Evolutionary conservation across 2,888 invertebrate genomes (phyloP).

Genomic region (Kryphioiulus occultus): DNA sequence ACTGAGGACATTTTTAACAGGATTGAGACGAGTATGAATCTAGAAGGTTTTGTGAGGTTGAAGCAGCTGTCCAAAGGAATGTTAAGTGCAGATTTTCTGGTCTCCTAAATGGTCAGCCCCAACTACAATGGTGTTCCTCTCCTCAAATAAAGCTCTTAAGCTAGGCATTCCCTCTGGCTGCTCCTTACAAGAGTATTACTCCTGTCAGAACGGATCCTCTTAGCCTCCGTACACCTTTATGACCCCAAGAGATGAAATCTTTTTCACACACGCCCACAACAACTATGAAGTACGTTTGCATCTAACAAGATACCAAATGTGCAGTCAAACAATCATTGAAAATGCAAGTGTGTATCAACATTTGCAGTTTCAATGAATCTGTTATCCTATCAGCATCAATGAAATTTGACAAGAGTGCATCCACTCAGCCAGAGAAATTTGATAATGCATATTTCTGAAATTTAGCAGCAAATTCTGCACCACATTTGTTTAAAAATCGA

Average conservation of each 20-base stretch:
- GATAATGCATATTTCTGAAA: too few species aligned
- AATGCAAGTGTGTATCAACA: too few species aligned
- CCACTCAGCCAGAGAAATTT: too few species aligned
- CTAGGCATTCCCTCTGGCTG: background rate
- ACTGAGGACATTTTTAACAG: conserved; percentile 43
- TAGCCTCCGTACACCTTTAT: background rate
- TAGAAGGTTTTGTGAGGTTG: conserved; percentile 24
- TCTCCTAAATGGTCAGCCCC: conserved; percentile 1
- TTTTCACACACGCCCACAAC: background rate
- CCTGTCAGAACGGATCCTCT: background rate
- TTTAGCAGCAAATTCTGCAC: too few species aligned
- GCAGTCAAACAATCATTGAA: too few species aligned
- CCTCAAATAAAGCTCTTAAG: background rate
- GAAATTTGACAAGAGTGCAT: too few species aligned
- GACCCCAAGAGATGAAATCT: background rate
- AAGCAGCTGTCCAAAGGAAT: conserved; percentile 20
- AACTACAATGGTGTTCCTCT: background rate
- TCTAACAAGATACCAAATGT: too few species aligned
- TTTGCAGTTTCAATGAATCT: too few species aligned
- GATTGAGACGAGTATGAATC: conserved; percentile 34
- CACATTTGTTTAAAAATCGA: too few species aligned
- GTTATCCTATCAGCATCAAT: too few species aligned
- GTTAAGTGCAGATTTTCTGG: conserved; percentile 10
- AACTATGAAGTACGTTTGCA: too few species aligned
- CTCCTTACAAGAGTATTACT: background rate